Evolutionary conservation across 2,113 vertebrate species (phyloP).

Genomic region (Camelus bactrianus): DNA sequence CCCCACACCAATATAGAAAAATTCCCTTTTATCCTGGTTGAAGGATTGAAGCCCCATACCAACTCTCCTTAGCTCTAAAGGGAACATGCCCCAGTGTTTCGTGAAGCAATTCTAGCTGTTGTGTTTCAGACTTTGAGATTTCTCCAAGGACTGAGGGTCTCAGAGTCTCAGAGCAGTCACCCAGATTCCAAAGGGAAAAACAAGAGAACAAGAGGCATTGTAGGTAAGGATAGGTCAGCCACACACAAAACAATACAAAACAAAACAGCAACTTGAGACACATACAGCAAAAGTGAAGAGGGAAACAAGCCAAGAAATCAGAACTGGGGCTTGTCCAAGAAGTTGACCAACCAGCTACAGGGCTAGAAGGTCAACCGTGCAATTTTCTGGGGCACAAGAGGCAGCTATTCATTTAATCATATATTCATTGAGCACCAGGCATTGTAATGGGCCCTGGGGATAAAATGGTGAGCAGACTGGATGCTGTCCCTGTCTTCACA

Average conservation of each 20-base stretch:
- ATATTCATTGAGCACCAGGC: constrained; percentile 8
- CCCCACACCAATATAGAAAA: background rate
- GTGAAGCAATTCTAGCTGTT: constrained; percentile 24
- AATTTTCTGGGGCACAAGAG: background rate
- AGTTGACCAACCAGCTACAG: background rate
- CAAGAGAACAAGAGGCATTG: background rate
- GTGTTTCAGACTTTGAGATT: constrained; percentile 13
- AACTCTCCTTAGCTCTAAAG: constrained; percentile 18
- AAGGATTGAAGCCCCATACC: background rate
- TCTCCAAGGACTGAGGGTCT: background rate
- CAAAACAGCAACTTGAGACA: constrained; percentile 27
- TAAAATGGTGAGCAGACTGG: constrained; percentile 4
- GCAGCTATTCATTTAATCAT: constrained; percentile 56
- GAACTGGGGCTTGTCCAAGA: background rate
- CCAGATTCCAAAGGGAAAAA: constrained; percentile 35
- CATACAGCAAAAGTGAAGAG: constrained; percentile 3
- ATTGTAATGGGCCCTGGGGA: background rate
- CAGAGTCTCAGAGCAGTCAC: background rate
- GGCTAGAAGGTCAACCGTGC: background rate
- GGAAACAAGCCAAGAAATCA: constrained; percentile 41
- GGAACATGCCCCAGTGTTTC: background rate
- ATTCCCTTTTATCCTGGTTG: background rate
- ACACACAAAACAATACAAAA: background rate
- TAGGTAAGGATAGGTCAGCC: background rate
- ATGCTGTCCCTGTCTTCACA: background rate